Conservation (phyloP, 2,113 vertebrate species). For the Willisornis vidua region DNA sequence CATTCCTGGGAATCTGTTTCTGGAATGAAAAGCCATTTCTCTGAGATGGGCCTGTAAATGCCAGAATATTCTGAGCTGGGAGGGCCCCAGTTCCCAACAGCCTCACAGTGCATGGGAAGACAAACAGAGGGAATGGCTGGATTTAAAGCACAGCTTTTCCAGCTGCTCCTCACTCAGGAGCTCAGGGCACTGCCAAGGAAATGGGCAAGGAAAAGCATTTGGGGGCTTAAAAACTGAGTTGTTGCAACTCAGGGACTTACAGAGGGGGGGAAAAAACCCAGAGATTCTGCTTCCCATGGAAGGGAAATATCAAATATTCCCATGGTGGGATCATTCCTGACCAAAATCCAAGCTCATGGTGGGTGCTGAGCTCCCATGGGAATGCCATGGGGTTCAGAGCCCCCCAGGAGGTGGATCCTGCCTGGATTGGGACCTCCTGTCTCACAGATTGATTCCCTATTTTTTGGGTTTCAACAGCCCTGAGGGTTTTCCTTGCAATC, state of each 20-base stretch:
- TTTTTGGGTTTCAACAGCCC: not conserved
- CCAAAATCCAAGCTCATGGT: not conserved
- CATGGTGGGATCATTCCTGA: not conserved
- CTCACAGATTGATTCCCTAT: not conserved
- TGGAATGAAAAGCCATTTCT: not conserved
- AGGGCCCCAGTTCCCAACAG: not conserved
- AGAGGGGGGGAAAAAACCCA: not conserved
- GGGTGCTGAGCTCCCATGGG: not conserved
- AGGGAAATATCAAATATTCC: not conserved
- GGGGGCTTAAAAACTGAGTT: not conserved
- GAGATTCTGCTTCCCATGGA: not conserved
- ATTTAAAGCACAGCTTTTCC: not conserved
- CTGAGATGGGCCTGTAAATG: not conserved
- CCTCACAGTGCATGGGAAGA: not conserved
- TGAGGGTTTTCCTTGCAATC: not conserved
- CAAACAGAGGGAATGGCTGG: not conserved
- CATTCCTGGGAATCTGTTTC: not conserved
- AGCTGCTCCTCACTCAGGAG: not conserved
- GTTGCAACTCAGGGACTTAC: accelerated
- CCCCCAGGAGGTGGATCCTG: not conserved
- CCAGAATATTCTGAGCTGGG: not conserved
- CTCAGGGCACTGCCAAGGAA: not conserved
- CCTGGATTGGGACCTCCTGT: not conserved
- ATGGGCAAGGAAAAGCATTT: accelerated
- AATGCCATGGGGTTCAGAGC: not conserved